Evolutionary conservation across 2,797 vertebrate species (phyloP).

Genomic region (Sternotherus odoratus): DNA sequence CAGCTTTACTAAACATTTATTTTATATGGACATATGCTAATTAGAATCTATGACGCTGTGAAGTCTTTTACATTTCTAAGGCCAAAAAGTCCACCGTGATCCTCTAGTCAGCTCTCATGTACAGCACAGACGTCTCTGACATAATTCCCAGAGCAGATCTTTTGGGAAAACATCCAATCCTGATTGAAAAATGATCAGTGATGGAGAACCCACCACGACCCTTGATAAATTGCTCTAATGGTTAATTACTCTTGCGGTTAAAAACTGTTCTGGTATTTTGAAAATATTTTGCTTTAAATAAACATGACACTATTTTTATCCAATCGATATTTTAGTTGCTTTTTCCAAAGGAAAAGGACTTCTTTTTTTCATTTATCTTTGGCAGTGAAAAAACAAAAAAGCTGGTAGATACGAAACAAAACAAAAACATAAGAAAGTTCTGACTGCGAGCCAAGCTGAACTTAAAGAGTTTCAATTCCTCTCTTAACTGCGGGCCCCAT

Average conservation of each 20-base stretch:
- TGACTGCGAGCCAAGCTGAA: background rate
- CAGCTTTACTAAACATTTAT: constrained; percentile 21
- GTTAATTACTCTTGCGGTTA: background rate
- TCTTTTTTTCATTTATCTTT: constrained; percentile 5
- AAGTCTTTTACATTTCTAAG: too few species aligned
- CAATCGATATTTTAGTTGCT: background rate
- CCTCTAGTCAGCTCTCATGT: background rate
- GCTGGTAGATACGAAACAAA: background rate
- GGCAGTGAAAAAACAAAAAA: background rate
- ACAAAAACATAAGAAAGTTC: background rate
- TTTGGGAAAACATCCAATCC: background rate
- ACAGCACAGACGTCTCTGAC: background rate
- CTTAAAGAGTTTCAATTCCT: accelerated
- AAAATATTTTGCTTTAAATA: constrained; percentile 11
- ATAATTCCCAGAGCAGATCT: background rate
- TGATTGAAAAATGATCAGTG: background rate
- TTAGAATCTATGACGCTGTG: too few species aligned
- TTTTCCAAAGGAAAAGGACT: background rate
- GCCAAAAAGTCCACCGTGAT: background rate
- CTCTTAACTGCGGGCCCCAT: accelerated
- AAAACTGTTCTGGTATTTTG: background rate
- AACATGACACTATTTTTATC: constrained; percentile 7
- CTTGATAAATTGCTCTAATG: background rate
- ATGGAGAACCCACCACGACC: background rate
- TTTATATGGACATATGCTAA: background rate